Conservation (phyloP, 2,113 vertebrate genomes). For the Lamprologus lemairii region DNA sequence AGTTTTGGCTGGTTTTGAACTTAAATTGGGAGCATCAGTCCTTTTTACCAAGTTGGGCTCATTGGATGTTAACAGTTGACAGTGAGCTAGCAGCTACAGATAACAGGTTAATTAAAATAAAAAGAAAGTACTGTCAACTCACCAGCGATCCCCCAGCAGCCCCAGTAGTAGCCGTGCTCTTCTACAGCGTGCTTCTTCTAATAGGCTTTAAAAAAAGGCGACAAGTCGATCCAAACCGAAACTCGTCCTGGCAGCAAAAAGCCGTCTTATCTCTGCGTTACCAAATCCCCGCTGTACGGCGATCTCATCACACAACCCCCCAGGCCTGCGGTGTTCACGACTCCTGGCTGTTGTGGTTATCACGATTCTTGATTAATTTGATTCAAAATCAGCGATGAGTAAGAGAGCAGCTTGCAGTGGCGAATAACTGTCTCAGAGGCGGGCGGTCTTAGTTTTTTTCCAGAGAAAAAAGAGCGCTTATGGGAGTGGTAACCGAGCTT, state of each 20-base stretch:
- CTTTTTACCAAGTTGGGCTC: neutral
- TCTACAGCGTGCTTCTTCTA: neutral
- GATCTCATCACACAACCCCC: conserved; percentile 33
- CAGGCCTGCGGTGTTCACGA: neutral
- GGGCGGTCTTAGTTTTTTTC: neutral
- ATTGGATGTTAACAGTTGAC: neutral
- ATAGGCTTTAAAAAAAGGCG: neutral
- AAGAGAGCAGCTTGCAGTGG: neutral
- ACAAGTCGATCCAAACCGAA: neutral
- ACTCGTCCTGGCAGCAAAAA: neutral
- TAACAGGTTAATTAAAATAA: neutral
- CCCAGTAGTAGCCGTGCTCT: neutral
- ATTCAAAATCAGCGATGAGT: neutral
- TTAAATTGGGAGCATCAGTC: neutral
- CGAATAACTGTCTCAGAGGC: neutral
- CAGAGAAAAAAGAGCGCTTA: neutral
- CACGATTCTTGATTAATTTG: neutral
- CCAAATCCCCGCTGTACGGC: neutral
- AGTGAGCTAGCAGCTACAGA: neutral
- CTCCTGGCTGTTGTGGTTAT: neutral
- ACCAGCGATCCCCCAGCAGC: conserved; percentile 22
- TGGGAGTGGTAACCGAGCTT: neutral
- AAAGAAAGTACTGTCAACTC: neutral
- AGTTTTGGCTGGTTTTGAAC: neutral
- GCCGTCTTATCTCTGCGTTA: neutral